Evolutionary conservation across 2,888 invertebrate species (phyloP).

Genomic region (Acanthacorydalis orientalis): DNA sequence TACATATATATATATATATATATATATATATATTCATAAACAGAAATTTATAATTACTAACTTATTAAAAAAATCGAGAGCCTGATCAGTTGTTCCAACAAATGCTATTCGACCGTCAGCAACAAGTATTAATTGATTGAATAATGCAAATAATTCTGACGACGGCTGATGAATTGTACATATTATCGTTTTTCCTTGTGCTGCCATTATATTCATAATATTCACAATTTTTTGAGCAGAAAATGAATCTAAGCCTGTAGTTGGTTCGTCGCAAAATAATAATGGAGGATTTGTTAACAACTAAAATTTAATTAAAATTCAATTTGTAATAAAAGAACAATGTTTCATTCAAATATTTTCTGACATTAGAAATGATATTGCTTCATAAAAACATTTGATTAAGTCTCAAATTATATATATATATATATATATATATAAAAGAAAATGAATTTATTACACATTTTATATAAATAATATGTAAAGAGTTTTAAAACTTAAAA

Average conservation of each 20-base stretch:
- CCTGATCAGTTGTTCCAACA: slow-evolving; percentile 52
- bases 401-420: too few relatives aligned
- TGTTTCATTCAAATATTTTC: neutral
- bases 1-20: too few relatives aligned
- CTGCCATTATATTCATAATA: slow-evolving; percentile 50
- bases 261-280: slow-evolving; percentile 91
- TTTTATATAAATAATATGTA: too few relatives aligned
- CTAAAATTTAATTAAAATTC: slow-evolving; percentile 16
- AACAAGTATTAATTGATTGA: slow-evolving; percentile 60
- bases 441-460: too few relatives aligned
- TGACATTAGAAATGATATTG: too few relatives aligned
- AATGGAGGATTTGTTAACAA: slow-evolving; percentile 79
- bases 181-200: slow-evolving; percentile 67
- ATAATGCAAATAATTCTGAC: slow-evolving; percentile 69
- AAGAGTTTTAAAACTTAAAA: too few relatives aligned
- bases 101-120: slow-evolving; percentile 79
- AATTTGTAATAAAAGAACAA: neutral
- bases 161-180: slow-evolving; percentile 94
- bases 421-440: too few relatives aligned
- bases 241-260: slow-evolving; percentile 82
- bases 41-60: slow-evolving; percentile 18
- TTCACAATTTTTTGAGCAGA: slow-evolving; percentile 75
- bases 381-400: too few relatives aligned
- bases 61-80: slow-evolving; percentile 53
- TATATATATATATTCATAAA: neutral